These are phyloP conservation scores for Heliopora coerulea DNA, from an alignment of 92 coral and sea anemone species.

Conservation along the genomic window DNA sequence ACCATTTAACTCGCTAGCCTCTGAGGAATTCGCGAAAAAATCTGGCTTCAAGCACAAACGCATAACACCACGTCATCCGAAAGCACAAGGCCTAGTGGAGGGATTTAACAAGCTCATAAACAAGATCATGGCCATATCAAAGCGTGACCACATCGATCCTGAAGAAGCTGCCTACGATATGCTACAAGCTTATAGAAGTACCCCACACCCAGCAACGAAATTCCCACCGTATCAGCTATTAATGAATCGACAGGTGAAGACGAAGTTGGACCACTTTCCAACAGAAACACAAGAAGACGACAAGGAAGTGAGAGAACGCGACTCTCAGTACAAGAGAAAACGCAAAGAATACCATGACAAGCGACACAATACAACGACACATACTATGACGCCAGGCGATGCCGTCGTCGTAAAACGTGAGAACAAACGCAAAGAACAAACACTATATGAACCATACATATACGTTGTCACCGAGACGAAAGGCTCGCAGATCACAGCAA, in stretches of 20 bases:
- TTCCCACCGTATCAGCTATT: slow-evolving; percentile 49
- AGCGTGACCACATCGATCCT: slow-evolving; percentile 41
- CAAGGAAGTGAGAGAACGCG: slow-evolving; percentile 47
- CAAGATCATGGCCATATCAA: slow-evolving; percentile 53
- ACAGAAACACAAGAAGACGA: slow-evolving; percentile 39
- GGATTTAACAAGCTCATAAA: slow-evolving; percentile 60
- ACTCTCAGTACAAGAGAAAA: slow-evolving; percentile 48
- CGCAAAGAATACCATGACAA: slow-evolving; percentile 51
- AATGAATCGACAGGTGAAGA: slow-evolving; percentile 50
- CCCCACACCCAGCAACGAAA: slow-evolving; percentile 61
- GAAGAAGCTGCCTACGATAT: slow-evolving; percentile 60
- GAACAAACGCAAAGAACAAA: slow-evolving; percentile 33
- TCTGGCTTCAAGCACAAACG: slow-evolving; percentile 54
- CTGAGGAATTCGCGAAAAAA: slow-evolving; percentile 40
- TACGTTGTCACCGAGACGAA: slow-evolving; percentile 32
- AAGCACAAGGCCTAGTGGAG: slow-evolving; percentile 66
- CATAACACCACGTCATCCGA: slow-evolving; percentile 54
- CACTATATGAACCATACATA: slow-evolving; percentile 44
- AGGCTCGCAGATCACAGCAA: slow-evolving; percentile 40
- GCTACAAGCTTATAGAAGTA: slow-evolving; percentile 57
- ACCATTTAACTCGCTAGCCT: slow-evolving; percentile 54
- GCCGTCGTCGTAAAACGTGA: slow-evolving; percentile 44
- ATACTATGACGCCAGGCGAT: slow-evolving; percentile 21
- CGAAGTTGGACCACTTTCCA: slow-evolving; percentile 62
- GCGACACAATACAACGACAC: slow-evolving; percentile 48